Evolutionary conservation across 2,797 vertebrate genomes (phyloP).

Genomic region (Nyctibius grandis): DNA sequence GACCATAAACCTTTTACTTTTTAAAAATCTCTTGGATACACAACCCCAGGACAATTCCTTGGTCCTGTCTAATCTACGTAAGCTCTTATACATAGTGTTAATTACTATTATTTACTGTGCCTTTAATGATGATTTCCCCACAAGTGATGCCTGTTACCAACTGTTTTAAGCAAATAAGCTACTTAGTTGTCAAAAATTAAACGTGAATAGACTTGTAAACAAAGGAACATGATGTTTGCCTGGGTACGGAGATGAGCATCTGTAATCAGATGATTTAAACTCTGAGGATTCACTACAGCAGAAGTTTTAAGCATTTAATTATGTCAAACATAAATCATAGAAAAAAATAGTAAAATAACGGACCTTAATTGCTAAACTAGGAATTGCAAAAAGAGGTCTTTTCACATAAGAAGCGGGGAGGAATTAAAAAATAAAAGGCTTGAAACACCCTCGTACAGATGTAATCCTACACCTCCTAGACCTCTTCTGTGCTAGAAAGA

Average conservation of each 20-base stretch:
- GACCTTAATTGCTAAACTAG: neutral
- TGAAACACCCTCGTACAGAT: neutral
- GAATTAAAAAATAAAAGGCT: neutral
- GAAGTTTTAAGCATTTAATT: neutral
- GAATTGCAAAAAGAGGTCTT: neutral
- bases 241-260: neutral
- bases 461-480: neutral
- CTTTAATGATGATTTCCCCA: neutral
- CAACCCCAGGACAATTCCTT: neutral
- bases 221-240: neutral
- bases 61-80: neutral
- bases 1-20: neutral
- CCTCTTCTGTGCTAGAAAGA: neutral
- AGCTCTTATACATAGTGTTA: neutral
- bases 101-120: neutral
- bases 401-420: neutral
- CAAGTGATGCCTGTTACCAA: neutral
- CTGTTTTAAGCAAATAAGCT: neutral
- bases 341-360: neutral
- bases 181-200: neutral
- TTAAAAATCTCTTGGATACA: neutral
- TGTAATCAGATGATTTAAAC: neutral
- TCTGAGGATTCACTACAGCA: neutral
- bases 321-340: neutral
- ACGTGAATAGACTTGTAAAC: neutral